These are phyloP conservation scores for Creontiades dilutus DNA, from an alignment of 2,888 invertebrate species.

Conservation along the genomic window DNA sequence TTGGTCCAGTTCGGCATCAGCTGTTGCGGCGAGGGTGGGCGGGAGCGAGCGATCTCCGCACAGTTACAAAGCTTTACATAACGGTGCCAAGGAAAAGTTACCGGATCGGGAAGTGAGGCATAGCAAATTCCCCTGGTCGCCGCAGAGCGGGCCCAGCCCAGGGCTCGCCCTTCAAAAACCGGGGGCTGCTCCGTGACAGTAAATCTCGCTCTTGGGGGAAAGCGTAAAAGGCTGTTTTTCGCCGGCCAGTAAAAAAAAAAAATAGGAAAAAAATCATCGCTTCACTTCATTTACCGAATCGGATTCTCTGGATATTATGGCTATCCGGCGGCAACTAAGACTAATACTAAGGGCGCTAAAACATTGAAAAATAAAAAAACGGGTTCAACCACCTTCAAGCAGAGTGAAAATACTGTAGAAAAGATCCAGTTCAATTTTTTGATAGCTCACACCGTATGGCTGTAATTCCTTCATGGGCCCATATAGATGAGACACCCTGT, in stretches of 20 bases:
- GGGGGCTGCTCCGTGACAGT: constrained; percentile 14
- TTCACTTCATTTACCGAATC: not conserved
- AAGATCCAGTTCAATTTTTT: too few relatives aligned
- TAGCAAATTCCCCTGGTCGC: constrained; percentile 42
- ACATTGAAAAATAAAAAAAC: too few relatives aligned
- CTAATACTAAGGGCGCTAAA: too few relatives aligned
- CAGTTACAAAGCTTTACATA: constrained; percentile 42
- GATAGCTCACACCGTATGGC: too few relatives aligned
- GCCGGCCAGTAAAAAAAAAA: not conserved
- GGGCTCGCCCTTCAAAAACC: constrained; percentile 32
- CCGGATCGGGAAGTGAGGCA: constrained; percentile 52
- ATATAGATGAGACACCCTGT: too few relatives aligned
- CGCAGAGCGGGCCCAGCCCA: not conserved
- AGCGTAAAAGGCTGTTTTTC: constrained; percentile 39
- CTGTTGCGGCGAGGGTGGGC: constrained; percentile 46
- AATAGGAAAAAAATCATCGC: not conserved
- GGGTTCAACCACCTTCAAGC: too few relatives aligned
- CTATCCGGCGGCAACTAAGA: too few relatives aligned
- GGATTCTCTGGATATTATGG: too few relatives aligned
- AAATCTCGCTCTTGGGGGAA: constrained; percentile 29
- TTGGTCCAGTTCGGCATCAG: constrained; percentile 37
- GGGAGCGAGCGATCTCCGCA: not conserved
- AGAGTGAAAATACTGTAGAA: too few relatives aligned
- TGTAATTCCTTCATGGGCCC: too few relatives aligned
- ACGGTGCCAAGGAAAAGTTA: constrained; percentile 19